These are phyloP conservation scores for Notamacropus eugenii DNA, from an alignment of 2,797 vertebrate genomes.

Conservation along the genomic window DNA sequence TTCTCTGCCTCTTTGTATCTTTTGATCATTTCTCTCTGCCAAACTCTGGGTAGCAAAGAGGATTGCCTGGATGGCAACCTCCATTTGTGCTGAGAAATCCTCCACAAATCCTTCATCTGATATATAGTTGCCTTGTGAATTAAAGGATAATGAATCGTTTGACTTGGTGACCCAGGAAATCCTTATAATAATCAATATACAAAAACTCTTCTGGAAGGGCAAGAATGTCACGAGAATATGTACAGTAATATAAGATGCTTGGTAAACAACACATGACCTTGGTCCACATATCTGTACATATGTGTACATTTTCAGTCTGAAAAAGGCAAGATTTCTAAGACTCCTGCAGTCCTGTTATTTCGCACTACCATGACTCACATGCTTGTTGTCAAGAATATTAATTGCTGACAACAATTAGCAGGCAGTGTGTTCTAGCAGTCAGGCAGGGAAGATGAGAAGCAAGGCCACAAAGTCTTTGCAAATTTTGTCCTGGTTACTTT, in stretches of 20 bases:
- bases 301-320: neutral
- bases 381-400: neutral
- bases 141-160: neutral
- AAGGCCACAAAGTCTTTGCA: neutral
- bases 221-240: neutral
- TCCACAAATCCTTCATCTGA: constrained; percentile 85
- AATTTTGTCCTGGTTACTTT: neutral
- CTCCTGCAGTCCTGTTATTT: neutral
- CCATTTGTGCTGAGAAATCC: constrained; percentile 90
- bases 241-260: neutral
- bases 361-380: neutral
- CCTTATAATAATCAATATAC: neutral
- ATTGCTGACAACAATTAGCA: neutral
- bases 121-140: constrained; percentile 78
- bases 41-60: constrained; percentile 93
- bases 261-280: neutral
- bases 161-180: constrained; percentile 15
- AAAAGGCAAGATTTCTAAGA: neutral
- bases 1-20: constrained; percentile 72
- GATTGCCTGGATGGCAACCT: constrained; percentile 89
- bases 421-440: neutral
- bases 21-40: constrained; percentile 86
- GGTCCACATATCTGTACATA: neutral
- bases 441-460: neutral
- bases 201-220: constrained; percentile 15